phyloP scores from a whole-genome alignment of 2,797 vertebrate genomes.

The Alcedo quadribrachys region DNA sequence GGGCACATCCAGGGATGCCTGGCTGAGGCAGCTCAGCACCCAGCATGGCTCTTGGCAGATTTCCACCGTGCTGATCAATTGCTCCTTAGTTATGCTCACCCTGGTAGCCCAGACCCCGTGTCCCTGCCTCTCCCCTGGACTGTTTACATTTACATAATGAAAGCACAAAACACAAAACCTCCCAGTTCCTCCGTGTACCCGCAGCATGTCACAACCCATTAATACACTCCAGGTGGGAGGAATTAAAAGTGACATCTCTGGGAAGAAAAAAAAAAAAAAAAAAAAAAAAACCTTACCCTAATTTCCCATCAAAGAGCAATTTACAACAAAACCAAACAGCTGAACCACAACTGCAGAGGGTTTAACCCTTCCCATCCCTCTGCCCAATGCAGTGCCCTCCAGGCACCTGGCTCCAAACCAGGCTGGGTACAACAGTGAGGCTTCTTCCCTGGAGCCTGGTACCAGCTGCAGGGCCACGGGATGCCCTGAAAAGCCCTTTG shows the following conservation, averaged over 20 bases:
- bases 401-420: not conserved
- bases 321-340: not conserved
- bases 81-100: no score
- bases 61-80: no score
- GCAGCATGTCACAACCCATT: slow-evolving; percentile 37
- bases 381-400: not conserved
- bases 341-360: not conserved
- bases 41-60: no score
- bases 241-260: slow-evolving; percentile 56
- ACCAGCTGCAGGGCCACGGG: not conserved
- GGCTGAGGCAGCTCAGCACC: no score
- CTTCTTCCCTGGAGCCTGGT: not conserved
- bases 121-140: no score
- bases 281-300: not conserved
- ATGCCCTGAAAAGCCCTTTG: not conserved
- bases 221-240: slow-evolving; percentile 14
- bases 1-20: no score
- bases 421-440: not conserved
- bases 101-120: no score
- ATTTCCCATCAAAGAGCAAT: slow-evolving; percentile 54
- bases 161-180: no score
- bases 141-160: no score
- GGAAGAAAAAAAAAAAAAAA: not conserved
- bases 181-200: not conserved
- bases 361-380: not conserved